Percentiles rank a stretch among this genome's conserved stretches.
Conservation (phyloP, 2,888 invertebrate species). For the Labia minor region DNA sequence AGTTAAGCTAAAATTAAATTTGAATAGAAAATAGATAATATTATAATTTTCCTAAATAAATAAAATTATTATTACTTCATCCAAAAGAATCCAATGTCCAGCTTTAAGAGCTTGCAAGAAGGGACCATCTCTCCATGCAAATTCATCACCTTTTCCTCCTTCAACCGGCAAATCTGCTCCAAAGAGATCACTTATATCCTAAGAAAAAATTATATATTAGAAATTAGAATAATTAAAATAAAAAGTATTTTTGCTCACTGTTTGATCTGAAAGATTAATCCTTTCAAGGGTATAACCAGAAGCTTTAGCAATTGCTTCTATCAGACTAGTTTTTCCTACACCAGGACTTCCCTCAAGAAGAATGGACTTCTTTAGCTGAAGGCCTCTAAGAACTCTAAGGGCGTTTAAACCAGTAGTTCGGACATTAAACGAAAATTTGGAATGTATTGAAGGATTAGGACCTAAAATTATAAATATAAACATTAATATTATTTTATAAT, state of each 20-base stretch:
- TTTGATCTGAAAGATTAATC: constrained; percentile 97
- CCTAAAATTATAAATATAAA: constrained; percentile 16
- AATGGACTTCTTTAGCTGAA: constrained; percentile 76
- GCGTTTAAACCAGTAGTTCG: constrained; percentile 73
- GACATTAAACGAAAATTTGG: constrained; percentile 59
- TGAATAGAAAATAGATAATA: background rate
- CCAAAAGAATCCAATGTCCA: constrained; percentile 92
- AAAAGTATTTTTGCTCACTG: constrained; percentile 46
- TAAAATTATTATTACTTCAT: constrained; percentile 50
- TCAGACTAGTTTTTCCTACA: constrained; percentile 94
- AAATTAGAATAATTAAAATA: background rate
- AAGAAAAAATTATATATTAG: constrained; percentile 27
- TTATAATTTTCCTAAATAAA: too few relatives aligned
- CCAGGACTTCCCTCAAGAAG: constrained; percentile 95
- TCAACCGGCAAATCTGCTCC: constrained; percentile 95
- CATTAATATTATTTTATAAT: background rate
- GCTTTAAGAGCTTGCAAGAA: constrained; percentile 82
- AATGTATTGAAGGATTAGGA: constrained; percentile 27
- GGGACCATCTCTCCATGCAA: constrained; percentile 94
- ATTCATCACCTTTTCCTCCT: constrained; percentile 71
- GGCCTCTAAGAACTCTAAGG: constrained; percentile 70
- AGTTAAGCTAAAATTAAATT: constrained; percentile 53
- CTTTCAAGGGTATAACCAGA: constrained; percentile 76
- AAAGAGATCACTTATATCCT: constrained; percentile 94
- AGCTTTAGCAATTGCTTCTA: constrained; percentile 75